Evolutionary conservation across 2,113 vertebrate genomes (phyloP).

Genomic region (Procavia capensis): DNA sequence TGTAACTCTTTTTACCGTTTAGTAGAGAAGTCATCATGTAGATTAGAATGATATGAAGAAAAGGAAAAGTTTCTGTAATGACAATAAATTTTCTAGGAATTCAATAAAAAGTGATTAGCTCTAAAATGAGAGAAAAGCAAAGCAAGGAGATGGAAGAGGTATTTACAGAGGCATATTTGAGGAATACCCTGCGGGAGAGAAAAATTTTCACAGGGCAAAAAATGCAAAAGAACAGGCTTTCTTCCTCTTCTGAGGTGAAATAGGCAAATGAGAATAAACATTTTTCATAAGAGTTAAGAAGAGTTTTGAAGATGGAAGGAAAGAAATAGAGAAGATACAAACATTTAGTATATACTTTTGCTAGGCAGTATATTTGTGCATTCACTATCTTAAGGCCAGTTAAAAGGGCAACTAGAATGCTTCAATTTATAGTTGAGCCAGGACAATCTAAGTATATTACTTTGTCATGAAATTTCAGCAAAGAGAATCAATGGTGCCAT

Average conservation of each 20-base stretch:
- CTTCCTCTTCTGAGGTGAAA: neutral
- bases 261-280: neutral
- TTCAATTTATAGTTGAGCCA: neutral
- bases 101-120: neutral
- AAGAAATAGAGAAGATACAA: neutral
- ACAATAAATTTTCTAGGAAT: neutral
- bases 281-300: neutral
- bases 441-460: neutral
- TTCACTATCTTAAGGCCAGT: neutral
- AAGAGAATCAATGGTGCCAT: neutral
- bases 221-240: conserved; percentile 5
- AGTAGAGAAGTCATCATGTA: neutral
- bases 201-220: neutral
- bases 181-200: neutral
- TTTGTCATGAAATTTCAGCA: neutral
- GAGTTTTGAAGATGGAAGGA: neutral
- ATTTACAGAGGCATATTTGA: neutral
- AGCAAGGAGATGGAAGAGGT: neutral
- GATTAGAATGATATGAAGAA: neutral
- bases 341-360: neutral
- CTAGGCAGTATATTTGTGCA: neutral
- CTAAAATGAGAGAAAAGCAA: neutral
- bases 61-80: neutral
- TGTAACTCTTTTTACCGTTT: neutral
- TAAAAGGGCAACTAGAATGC: neutral